phyloP scores from a whole-genome alignment of 2,888 invertebrate genomes.

The Ernsta delagoae region DNA sequence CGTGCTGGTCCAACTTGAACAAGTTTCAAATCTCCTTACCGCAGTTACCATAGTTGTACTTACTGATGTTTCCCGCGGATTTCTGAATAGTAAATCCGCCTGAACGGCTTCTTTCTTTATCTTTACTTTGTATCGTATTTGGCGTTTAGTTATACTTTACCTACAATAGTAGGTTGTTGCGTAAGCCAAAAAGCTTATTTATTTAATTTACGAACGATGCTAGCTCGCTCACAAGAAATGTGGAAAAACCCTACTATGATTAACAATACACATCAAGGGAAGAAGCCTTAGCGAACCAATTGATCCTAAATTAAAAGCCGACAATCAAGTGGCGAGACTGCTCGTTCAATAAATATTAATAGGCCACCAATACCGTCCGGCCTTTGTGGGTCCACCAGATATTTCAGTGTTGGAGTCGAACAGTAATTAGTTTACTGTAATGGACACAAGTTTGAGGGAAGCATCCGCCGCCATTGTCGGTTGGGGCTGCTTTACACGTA shows the following conservation, averaged over 20 bases:
- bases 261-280: not conserved
- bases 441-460: slow-evolving; percentile 40
- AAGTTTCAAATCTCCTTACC: slow-evolving; percentile 34
- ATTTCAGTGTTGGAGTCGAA: slow-evolving; percentile 44
- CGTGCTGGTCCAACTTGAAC: slow-evolving; percentile 23
- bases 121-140: not conserved
- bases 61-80: slow-evolving; percentile 29
- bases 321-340: slow-evolving; percentile 54
- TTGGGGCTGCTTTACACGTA: not conserved
- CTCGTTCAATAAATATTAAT: slow-evolving; percentile 68
- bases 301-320: slow-evolving; percentile 58
- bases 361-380: slow-evolving; percentile 52
- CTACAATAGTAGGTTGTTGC: no score
- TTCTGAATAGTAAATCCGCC: slow-evolving; percentile 21
- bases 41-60: slow-evolving; percentile 23
- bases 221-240: no score
- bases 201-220: no score
- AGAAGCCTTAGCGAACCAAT: slow-evolving; percentile 38
- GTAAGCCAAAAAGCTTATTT: no score
- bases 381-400: slow-evolving; percentile 49
- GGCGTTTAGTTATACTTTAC: no score
- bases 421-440: slow-evolving; percentile 46
- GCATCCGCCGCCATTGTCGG: slow-evolving; percentile 6
- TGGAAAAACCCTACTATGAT: no score
- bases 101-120: slow-evolving; percentile 13